phyloP scores from a whole-genome alignment of 1,140 invertebrate genomes.

The Battus philenor region DNA sequence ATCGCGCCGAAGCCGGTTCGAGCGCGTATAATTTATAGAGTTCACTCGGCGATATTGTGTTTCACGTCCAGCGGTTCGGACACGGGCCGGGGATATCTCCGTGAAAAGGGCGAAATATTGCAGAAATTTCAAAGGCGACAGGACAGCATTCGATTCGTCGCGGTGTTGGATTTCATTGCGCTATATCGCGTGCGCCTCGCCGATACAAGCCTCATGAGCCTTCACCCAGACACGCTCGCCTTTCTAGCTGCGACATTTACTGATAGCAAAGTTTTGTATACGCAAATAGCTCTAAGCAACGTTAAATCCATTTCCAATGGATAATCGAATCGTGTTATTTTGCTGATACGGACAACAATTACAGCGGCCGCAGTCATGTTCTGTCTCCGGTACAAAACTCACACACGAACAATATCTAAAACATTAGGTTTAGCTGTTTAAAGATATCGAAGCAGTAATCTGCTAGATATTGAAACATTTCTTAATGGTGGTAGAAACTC shows the following conservation, averaged over 20 bases:
- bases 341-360: constrained; percentile 1
- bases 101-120: constrained; percentile 73
- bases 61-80: constrained; percentile 68
- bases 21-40: constrained; percentile 66
- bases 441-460: no score
- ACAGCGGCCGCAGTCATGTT: no score
- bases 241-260: constrained; percentile 46
- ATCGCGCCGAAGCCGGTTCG: constrained; percentile 34
- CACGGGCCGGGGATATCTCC: constrained; percentile 60
- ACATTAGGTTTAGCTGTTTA: no score
- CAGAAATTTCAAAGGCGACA: constrained; percentile 70
- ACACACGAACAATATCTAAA: no score
- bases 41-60: constrained; percentile 68
- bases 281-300: constrained; percentile 40
- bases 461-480: no score
- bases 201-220: constrained; percentile 48
- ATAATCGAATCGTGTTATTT: constrained; percentile 16
- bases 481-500: no score
- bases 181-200: constrained; percentile 46
- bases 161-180: constrained; percentile 72
- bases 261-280: constrained; percentile 47
- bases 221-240: constrained; percentile 31
- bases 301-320: constrained; percentile 31
- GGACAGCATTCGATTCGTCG: constrained; percentile 70
- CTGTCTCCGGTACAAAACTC: no score